Conservation (phyloP, 2,113 vertebrate genomes). For the Dascyllus trimaculatus region DNA sequence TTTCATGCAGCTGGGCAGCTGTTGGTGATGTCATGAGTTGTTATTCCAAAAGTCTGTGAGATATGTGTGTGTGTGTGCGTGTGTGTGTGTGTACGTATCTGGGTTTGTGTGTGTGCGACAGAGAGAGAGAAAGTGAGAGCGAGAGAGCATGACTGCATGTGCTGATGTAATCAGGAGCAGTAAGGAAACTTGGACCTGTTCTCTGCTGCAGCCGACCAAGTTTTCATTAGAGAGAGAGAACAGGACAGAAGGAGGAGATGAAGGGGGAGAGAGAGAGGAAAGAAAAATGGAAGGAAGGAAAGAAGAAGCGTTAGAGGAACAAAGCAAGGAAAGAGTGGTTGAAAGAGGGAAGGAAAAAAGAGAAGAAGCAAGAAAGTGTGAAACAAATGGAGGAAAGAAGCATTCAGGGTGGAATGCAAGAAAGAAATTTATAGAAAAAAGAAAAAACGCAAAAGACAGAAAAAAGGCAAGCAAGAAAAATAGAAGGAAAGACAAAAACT, state of each 20-base stretch:
- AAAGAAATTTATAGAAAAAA: neutral
- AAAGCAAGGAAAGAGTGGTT: neutral
- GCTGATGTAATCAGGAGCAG: conserved; percentile 83
- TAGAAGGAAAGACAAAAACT: neutral
- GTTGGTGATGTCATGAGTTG: conserved; percentile 78
- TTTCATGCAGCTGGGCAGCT: conserved; percentile 73
- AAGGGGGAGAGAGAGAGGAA: neutral
- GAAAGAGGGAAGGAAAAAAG: neutral
- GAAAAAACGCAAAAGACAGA: neutral
- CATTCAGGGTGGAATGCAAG: neutral
- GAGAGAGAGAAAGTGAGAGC: conserved; percentile 33
- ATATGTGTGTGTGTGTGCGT: conserved; percentile 45
- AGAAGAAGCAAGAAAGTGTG: neutral
- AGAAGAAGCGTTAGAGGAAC: neutral
- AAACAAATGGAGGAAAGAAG: neutral
- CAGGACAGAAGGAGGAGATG: conserved; percentile 5
- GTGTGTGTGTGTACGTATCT: conserved; percentile 42
- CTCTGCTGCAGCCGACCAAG: conserved; percentile 54
- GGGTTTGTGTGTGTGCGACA: conserved; percentile 19
- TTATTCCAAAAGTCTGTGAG: conserved; percentile 54
- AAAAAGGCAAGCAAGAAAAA: neutral
- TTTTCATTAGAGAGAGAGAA: conserved; percentile 50
- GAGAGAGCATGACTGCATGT: conserved; percentile 72
- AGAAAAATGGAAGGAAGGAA: conserved; percentile 3
- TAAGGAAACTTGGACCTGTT: conserved; percentile 79